Evolutionary conservation across 2,113 vertebrate species (phyloP), one percentile per base, ranked within the genome.

Genomic region (Ophthalmolycus amberensis): DNA sequence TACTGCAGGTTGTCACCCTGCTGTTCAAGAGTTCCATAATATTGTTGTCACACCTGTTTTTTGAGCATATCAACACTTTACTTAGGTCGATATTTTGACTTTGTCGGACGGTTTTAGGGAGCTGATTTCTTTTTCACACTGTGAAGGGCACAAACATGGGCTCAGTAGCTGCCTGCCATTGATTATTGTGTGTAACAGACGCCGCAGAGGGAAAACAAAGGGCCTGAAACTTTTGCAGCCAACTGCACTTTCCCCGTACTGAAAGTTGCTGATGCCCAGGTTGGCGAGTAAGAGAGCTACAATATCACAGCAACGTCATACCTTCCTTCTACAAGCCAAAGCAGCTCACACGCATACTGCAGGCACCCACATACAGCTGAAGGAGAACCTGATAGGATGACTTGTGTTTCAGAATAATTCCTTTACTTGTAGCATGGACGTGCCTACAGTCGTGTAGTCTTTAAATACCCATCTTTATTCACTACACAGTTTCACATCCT

Each of bases 211-310:
- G 20, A 70, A 54, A 84, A 81, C 66, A 52, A 0, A 72, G 46
- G 79, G 74, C 74, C 77, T 75, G 76, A 83, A 83, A 71, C 62
- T 65, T 88, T 82, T 84, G 60, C 83, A 88, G 79, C 83, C 80
- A 58, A 82, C 85, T 82, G 85, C 90, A 84, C 82, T 79, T 91
- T 89, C 63, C 63, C 68, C 63, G 58, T 71, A 65, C 64, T 60
- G 29, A 90, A 89, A 91, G 82, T 75, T 90, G 91, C 89, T 85
- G 89, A 92, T 75, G 50, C 38, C 27, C 27, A 37, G 34, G 50
- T 63, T 86, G 85, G 34, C 78, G 59, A 42, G 60, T 70, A 72
- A 85, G 80, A 73, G 80, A 88, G 79, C 63, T 79, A 63, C 75
- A 84, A 58, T 82, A 83, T 82, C 80, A 76, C 80, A 77, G 81